Evolutionary conservation across 37 sponge, comb jelly and placozoan species (phyloP), one percentile per base, ranked within the genome.

Genomic region (Spongilla lacustris): DNA sequence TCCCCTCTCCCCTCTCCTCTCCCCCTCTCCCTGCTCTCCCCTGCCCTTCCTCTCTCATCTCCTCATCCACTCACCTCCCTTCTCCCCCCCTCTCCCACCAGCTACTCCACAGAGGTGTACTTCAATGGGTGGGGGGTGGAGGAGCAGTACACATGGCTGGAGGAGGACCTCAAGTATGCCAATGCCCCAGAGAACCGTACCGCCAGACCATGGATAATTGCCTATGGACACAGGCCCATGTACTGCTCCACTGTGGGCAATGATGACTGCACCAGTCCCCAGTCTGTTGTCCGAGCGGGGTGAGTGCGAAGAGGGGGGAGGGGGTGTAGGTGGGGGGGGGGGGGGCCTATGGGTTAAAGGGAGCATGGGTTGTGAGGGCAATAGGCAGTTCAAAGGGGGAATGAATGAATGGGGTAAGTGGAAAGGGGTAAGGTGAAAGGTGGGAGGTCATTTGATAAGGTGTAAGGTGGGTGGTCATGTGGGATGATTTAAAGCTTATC

Each of bases 211-310:
- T 90, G 91, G 91, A 90, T 90, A 31, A 90, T 90, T 26, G 79
- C 91, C 19, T 71, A 71, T 71, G 91, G 71, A 2, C 91, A 90
- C 77, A 80, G 91, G 23, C 91, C 91, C 50, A 90, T 90, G 91
- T 90, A 90, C 73, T 90, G 91, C 68, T 81, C 86, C 41, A 84
- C 74, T 48, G 67, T 36, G 50, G 78, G 81, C 82, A 48, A 48
- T 19, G 82, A 90, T 81, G 82, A 81, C 58, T 90, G 91, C 76
- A 81, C 82, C 35, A 81, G 71, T 29, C 71, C 82, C 24, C 71
- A 81, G 71, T 70, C 70, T 11, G 14, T 68, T 0, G 71, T 81
- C 0, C 26, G 82, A 31, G 82, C 82, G 19, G 70, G 71, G 82
- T 81, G 71, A 28, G 82, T 58, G 27, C 6, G 41, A 6, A 41